Evolutionary conservation across 2,888 invertebrate species (phyloP).

Genomic region (Seira ritae): DNA sequence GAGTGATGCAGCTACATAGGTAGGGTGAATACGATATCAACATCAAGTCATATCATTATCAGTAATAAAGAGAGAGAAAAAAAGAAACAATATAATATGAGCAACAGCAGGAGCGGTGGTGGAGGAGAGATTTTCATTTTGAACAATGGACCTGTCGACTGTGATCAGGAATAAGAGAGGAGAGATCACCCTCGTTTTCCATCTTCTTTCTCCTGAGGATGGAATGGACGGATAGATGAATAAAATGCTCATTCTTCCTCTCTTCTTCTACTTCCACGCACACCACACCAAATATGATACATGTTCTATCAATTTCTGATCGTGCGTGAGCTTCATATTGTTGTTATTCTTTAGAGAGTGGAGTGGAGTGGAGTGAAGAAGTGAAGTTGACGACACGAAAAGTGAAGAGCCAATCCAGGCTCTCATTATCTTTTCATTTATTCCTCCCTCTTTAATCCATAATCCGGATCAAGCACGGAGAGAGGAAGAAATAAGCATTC

Average conservation of each 20-base stretch:
- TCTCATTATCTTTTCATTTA: conserved; percentile 73
- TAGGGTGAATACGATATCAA: conserved; percentile 12
- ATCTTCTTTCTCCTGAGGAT: conserved; percentile 27
- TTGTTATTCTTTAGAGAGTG: conserved; percentile 21
- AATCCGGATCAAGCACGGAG: conserved; percentile 65
- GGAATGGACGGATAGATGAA: background rate
- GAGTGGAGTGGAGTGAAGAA: conserved; percentile 15
- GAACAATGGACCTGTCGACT: conserved; percentile 61
- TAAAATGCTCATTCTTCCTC: background rate
- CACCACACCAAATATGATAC: no score
- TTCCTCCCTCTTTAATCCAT: conserved; percentile 72
- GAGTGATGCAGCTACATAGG: background rate
- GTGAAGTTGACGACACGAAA: conserved; percentile 26
- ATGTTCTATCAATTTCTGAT: conserved; percentile 34
- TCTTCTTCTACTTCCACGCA: no score
- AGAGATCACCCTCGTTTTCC: conserved; percentile 53
- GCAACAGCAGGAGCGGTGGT: conserved; percentile 47
- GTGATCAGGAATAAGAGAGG: conserved; percentile 40
- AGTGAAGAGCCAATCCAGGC: conserved; percentile 62
- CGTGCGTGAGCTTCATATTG: conserved; percentile 51
- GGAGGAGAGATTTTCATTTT: conserved; percentile 25
- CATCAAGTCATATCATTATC: conserved; percentile 51
- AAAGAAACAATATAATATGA: conserved; percentile 37
- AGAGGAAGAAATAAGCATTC: background rate
- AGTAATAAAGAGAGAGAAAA: conserved; percentile 13